These are phyloP conservation scores for Eubasilissa splendida DNA, from an alignment of 2,888 invertebrate genomes.

Conservation along the genomic window DNA sequence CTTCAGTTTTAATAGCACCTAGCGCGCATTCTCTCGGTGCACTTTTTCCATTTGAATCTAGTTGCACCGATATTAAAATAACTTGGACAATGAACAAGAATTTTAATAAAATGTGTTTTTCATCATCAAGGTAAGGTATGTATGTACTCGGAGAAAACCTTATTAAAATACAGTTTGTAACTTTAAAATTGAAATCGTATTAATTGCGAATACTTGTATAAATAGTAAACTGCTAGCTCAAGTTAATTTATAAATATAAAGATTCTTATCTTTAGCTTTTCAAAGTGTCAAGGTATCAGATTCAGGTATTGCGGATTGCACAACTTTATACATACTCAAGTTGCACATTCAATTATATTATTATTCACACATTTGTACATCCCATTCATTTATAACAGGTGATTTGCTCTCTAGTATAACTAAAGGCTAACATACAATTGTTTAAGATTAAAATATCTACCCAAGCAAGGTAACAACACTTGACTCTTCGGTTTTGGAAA, in stretches of 20 bases:
- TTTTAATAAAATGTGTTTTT: too few species aligned
- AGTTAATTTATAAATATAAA: constrained; percentile 11
- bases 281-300: constrained; percentile 34
- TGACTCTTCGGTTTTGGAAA: background rate
- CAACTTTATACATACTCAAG: constrained; percentile 34
- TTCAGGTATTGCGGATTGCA: constrained; percentile 42
- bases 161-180: constrained; percentile 16
- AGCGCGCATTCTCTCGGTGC: too few species aligned
- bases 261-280: background rate
- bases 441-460: background rate
- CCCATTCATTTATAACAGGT: constrained; percentile 48
- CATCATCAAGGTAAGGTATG: background rate
- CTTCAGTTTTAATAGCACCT: too few species aligned
- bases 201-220: background rate
- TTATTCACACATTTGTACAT: constrained; percentile 42
- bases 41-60: too few species aligned
- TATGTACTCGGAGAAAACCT: background rate
- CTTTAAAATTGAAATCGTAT: constrained; percentile 2
- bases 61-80: too few species aligned
- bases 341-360: constrained; percentile 36
- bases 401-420: constrained; percentile 47
- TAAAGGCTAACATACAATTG: constrained; percentile 35
- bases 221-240: background rate
- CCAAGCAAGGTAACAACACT: background rate
- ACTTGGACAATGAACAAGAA: too few species aligned